Conservation (phyloP, 53 echinoderm and acorn worm species). For the Apostichopus leukothele region DNA sequence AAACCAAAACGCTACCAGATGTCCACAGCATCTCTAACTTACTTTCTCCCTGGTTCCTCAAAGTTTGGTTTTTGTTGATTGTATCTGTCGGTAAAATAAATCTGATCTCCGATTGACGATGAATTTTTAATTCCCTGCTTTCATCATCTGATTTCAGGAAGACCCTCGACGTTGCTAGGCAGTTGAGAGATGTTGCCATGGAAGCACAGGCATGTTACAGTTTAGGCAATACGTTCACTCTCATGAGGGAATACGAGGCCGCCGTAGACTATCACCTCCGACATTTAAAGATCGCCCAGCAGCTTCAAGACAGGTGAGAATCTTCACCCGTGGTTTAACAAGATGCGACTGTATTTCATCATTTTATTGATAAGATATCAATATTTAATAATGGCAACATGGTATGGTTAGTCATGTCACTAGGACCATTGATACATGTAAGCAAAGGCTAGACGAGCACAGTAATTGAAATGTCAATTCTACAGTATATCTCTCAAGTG, state of each 20-base stretch:
- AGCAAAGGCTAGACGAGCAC: too few relatives aligned
- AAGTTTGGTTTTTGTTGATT: not conserved
- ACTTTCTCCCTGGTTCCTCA: not conserved
- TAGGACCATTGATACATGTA: too few relatives aligned
- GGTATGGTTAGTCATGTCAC: too few relatives aligned
- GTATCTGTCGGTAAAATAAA: not conserved
- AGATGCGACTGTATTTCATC: too few relatives aligned
- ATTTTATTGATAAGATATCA: too few relatives aligned
- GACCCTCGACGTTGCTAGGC: conserved; percentile 92
- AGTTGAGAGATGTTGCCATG: conserved; percentile 86
- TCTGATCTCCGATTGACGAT: not conserved
- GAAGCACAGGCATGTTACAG: conserved; percentile 99
- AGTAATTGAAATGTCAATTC: too few relatives aligned
- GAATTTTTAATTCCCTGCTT: not conserved
- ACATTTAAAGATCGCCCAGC: conserved; percentile 91
- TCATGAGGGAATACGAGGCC: conserved; percentile 87
- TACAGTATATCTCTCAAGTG: too few relatives aligned
- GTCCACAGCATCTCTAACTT: not conserved
- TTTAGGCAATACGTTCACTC: conserved; percentile 94
- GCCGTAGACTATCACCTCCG: conserved; percentile 89
- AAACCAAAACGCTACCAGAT: too few relatives aligned
- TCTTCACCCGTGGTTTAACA: not conserved
- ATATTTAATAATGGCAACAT: too few relatives aligned
- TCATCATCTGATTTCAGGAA: conserved; percentile 59
- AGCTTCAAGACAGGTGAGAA: conserved; percentile 83